phyloP scores from a whole-genome alignment of 2,888 invertebrate species.

The Brachyptera putata region DNA sequence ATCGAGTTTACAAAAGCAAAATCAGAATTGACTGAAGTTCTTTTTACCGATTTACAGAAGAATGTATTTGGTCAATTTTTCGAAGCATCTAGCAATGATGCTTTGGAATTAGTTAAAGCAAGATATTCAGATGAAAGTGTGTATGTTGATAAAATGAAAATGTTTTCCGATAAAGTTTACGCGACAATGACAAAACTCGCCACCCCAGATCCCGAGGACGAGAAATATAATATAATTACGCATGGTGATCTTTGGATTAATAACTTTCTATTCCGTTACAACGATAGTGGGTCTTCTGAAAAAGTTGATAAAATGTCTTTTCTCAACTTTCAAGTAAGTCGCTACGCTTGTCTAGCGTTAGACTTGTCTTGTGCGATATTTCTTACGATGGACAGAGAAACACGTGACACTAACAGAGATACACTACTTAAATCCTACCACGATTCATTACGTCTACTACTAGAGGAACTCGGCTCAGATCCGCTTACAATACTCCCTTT shows the following conservation, averaged over 20 bases:
- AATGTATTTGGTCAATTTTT: background rate
- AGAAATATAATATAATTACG: slow-evolving; percentile 52
- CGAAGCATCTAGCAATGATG: background rate
- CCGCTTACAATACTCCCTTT: slow-evolving; percentile 53
- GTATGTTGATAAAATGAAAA: background rate
- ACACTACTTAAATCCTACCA: slow-evolving; percentile 59
- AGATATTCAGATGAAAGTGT: background rate
- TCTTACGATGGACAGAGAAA: slow-evolving; percentile 56
- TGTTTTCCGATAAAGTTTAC: slow-evolving; percentile 47
- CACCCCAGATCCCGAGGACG: slow-evolving; percentile 27
- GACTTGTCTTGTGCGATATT: slow-evolving; percentile 59
- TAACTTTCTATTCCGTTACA: slow-evolving; percentile 56
- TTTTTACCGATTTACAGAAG: background rate
- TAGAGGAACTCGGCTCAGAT: slow-evolving; percentile 57
- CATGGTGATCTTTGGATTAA: slow-evolving; percentile 74
- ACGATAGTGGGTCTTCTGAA: background rate
- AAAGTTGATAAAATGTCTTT: slow-evolving; percentile 1
- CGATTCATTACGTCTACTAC: slow-evolving; percentile 50
- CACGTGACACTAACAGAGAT: slow-evolving; percentile 56
- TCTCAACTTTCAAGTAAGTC: slow-evolving; percentile 18
- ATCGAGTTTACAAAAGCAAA: slow-evolving; percentile 44
- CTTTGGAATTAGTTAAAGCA: background rate
- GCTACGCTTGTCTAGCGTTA: slow-evolving; percentile 53
- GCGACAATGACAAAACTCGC: slow-evolving; percentile 48
- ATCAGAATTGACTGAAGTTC: background rate